Evolutionary conservation across 2,888 invertebrate genomes (phyloP), one percentile per base, ranked within the genome.

Genomic region (Trichogramma evanescens): DNA sequence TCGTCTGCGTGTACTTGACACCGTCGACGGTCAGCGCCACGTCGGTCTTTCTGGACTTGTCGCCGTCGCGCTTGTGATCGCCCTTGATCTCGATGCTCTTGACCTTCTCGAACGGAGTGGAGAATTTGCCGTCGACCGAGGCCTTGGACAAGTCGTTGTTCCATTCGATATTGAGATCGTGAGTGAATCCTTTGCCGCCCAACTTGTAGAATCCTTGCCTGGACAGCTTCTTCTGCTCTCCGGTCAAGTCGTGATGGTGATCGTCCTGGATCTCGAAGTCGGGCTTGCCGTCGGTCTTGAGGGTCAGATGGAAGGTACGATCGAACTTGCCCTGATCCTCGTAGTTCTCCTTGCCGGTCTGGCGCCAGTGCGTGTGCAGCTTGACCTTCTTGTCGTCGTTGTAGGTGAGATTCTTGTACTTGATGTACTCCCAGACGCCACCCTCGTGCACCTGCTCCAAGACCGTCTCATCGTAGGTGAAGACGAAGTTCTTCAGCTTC

Each of bases 401-500:
- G 63, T 84, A 78, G 68, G 81, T 82, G 1, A 82, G 60, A 0
- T 75, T 76, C 50, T 81, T 74, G 8, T 75, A 72, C 3, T 79
- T 62, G 7, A 76, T 78, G 62, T 73, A 76, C 78, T 73, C 72
- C 7, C 71, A 62, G 0, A 69, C 4, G 65, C 63, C 68, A 65
- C 69, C 45, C 66, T 67, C 43, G 6, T 72, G 66, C 13, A 68
- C 56, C 1, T 80, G 73, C 5, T 71, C 63, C 10, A 77, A 52
- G 0, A 78, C 10, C 8, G 74, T 78, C 0, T 78, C 78, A 26
- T 72, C 69, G 0, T 80, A 75, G 3, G 78, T 74, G 44, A 79
- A 73, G 67, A 83, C 84, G 51, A 87, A 68, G 64, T 82, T 82
- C 58, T 83, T 85, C 0, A 86, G 76, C 46, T 81, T 81, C 1